Conservation (phyloP, 2,113 vertebrate genomes). For the Cyprinus carpio region DNA sequence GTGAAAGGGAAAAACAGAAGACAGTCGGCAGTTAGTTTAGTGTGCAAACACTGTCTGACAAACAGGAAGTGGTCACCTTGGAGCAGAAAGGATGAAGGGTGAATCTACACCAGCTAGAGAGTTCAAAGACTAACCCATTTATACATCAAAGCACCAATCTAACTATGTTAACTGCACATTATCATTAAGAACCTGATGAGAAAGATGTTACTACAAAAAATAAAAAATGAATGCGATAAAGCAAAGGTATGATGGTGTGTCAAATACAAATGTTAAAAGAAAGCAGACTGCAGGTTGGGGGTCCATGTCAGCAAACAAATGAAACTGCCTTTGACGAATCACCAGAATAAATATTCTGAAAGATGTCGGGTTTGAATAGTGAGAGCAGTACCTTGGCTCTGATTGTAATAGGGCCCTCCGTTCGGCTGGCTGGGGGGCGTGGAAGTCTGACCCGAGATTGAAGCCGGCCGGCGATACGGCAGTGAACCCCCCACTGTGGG, state of each 20-base stretch:
- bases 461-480: conserved; percentile 90
- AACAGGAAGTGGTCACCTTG: conserved; percentile 20
- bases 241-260: neutral
- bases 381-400: conserved; percentile 83
- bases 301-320: neutral
- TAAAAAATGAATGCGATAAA: neutral
- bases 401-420: conserved; percentile 83
- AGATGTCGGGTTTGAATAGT: neutral
- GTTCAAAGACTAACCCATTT: neutral
- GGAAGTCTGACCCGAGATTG: conserved; percentile 84
- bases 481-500: conserved; percentile 89
- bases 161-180: neutral
- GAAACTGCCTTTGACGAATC: neutral
- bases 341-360: neutral
- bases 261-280: neutral
- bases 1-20: conserved; percentile 4
- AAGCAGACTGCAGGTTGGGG: neutral
- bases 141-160: neutral
- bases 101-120: neutral
- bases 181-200: neutral
- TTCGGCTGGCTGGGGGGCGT: conserved; percentile 81
- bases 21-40: conserved; percentile 47
- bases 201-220: neutral
- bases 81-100: neutral
- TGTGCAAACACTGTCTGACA: conserved; percentile 42